These are phyloP conservation scores for Orycteropus afer DNA, from an alignment of 2,113 vertebrate species.

Conservation along the genomic window DNA sequence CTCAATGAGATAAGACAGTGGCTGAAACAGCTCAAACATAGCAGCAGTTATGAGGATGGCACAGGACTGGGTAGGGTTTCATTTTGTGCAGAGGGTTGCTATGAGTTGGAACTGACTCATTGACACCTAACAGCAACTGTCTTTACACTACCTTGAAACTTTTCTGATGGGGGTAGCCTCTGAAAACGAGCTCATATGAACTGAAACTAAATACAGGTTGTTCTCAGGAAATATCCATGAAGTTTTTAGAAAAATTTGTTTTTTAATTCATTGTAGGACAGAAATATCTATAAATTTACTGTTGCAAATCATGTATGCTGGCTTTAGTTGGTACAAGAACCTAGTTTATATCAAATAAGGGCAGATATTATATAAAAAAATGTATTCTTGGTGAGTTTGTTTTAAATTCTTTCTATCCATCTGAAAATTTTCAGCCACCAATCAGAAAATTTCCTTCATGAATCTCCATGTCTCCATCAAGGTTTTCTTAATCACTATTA, in stretches of 20 bases:
- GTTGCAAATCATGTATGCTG: constrained; percentile 48
- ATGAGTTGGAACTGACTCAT: background rate
- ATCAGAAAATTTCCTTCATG: constrained; percentile 31
- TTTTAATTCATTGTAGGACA: constrained; percentile 25
- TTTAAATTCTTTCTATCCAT: constrained; percentile 5
- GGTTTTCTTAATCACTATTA: background rate
- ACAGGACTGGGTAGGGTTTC: no score
- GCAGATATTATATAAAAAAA: background rate
- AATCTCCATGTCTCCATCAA: background rate
- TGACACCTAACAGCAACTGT: background rate
- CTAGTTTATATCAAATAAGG: background rate
- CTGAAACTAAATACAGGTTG: background rate
- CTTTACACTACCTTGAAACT: background rate
- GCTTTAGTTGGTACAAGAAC: constrained; percentile 22
- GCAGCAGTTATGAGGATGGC: background rate
- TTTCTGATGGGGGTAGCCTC: background rate
- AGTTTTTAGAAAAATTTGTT: background rate
- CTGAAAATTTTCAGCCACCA: background rate
- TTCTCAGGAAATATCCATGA: background rate
- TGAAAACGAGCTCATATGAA: background rate
- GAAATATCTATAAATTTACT: background rate
- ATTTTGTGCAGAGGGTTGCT: background rate
- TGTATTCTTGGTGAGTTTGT: constrained; percentile 8
- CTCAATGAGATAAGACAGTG: background rate
- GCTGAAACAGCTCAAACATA: background rate